phyloP scores from a whole-genome alignment of 2,888 invertebrate species.

The Unio pictorum region DNA sequence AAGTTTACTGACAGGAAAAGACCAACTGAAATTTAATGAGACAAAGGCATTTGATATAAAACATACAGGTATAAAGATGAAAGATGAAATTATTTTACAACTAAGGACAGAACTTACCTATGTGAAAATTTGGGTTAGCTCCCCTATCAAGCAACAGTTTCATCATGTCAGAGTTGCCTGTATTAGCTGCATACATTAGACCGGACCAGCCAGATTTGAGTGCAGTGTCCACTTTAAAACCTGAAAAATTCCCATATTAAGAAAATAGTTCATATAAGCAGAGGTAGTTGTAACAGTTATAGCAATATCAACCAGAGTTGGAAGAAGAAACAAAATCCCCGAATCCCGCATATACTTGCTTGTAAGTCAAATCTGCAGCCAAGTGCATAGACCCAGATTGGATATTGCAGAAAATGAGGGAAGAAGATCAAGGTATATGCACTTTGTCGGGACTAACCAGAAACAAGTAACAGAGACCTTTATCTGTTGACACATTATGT shows the following conservation, averaged over 20 bases:
- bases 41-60: neutral
- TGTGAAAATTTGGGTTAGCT: slow-evolving; percentile 71
- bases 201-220: slow-evolving; percentile 63
- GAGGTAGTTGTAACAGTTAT: no score
- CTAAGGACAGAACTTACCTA: slow-evolving; percentile 53
- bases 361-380: no score
- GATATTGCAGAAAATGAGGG: no score
- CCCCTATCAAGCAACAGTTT: slow-evolving; percentile 68
- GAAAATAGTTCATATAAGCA: slow-evolving; percentile 1
- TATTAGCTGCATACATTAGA: slow-evolving; percentile 64
- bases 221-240: slow-evolving; percentile 49
- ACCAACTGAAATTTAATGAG: neutral
- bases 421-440: no score
- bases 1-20: no score
- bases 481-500: no score
- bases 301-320: no score
- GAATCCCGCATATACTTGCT: no score
- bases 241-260: slow-evolving; percentile 21
- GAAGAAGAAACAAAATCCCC: no score
- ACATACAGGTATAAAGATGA: neutral
- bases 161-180: slow-evolving; percentile 54
- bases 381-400: no score
- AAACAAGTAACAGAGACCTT: no score
- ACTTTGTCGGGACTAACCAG: no score
- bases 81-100: neutral